Evolutionary conservation across 2,113 vertebrate genomes (phyloP), one percentile per base, ranked within the genome.

Genomic region (Coreoperca whiteheadi): DNA sequence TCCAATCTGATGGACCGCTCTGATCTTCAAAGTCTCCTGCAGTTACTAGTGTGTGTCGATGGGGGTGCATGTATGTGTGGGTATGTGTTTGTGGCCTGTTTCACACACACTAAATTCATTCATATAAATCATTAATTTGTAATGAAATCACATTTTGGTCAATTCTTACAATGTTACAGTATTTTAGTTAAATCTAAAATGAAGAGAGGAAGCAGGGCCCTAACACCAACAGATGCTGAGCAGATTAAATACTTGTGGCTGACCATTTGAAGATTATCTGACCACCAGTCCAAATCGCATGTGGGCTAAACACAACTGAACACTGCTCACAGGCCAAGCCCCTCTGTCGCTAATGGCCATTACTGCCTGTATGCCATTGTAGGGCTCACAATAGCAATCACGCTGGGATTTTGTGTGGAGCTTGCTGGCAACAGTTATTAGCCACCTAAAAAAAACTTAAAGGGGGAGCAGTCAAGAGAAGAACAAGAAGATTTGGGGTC

Each of bases 401-500:
- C 59, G 90, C 94, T 94, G 95, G 89, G 94, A 92, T 94, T 93
- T 94, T 94, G 93, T 93, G 82, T 90, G 87, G 77, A 61, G 87
- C 91, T 91, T 91, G 89, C 88, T 89, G 87, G 90, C 88, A 94
- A 95, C 94, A 95, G 94, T 94, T 94, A 94, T 95, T 94, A 95
- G 88, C 85, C 88, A 41, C 83, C 86, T 41, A 46, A 89, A 90
- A 87, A 89, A 93, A 92, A 94, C 79, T 90, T 91, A 83, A 89
- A 90, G 87, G 81, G 88, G 86, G 91, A 87, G 89, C 89, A 90
- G 91, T 91, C 90, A 89, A 91, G 88, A 88, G 92, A 86, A 89
- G 92, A 93, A 94, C 89, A 93, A 94, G 93, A 92, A 94, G 94
- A 93, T 94, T 92, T 94, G 90, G 92, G 90, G 94, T 87, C 84